Evolutionary conservation across 2,797 vertebrate species (phyloP), one percentile per base, ranked within the genome.

Genomic region (Cyprinodon diabolis): DNA sequence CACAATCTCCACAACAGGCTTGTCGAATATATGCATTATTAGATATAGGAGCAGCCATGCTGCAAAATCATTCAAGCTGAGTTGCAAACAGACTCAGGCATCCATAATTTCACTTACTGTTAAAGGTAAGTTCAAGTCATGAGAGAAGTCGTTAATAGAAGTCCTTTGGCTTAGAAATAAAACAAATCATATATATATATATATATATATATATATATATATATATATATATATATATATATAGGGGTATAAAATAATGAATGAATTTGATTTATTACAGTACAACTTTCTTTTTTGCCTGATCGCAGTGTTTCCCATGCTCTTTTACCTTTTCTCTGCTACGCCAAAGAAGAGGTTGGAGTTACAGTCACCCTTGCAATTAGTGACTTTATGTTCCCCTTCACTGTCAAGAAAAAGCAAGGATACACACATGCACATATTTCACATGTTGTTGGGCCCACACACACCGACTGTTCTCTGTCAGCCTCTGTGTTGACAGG

Each of bases 351-450:
- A 77, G 90, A 78, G 85, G 86, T 87, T 91, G 84, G 86, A 81
- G 90, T 77, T 86, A 85, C 78, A 87, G 86, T 87, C 86, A 85
- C 88, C 86, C 79, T 82, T 91, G 92, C 90, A 92, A 94, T 93
- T 93, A 93, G 72, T 91, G 88, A 88, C 87, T 90, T 88, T 80
- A 83, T 89, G 89, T 85, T 89, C 87, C 78, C 91, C 85, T 84
- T 89, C 74, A 85, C 89, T 91, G 91, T 86, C 91, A 87, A 75
- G 84, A 79, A 56, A 66, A 87, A 68, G 72, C 80, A 76, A 58
- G 56, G 51, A 74, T 40, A 76, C 80, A 87, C 82, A 80, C 79
- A 67, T 49, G 72, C 54, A 83, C 21, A 71, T 47, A n/a, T 40
- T 40, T 62, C 75, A 68, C 40, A 51, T 35, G 40, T 66, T 43